Conservation (phyloP, 2,888 invertebrate species). For the Plebejus melissa region DNA sequence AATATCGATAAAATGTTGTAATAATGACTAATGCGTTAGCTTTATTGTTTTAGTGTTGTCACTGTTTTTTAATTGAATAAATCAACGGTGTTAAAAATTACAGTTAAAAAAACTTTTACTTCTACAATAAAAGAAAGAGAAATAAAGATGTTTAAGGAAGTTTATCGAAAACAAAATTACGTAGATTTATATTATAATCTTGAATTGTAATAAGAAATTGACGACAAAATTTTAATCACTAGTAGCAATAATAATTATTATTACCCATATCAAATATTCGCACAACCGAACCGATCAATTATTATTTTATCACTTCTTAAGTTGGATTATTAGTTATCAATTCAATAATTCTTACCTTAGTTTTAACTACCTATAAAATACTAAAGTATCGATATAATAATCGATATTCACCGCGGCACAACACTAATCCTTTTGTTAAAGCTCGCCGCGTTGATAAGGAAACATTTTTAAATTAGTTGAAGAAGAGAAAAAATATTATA, state of each 20-base stretch:
- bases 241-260: not conserved
- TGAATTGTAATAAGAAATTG: not conserved
- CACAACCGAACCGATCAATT: not conserved
- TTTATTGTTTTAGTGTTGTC: too few species aligned
- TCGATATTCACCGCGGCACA: conserved; percentile 38
- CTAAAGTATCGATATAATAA: conserved; percentile 28
- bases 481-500: conserved; percentile 71
- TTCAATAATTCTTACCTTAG: not conserved
- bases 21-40: not conserved
- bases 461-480: conserved; percentile 78
- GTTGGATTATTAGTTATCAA: too few species aligned
- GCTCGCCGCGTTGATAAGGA: conserved; percentile 76
- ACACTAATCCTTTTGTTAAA: conserved; percentile 66
- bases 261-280: not conserved
- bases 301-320: too few species aligned
- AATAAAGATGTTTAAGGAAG: too few species aligned
- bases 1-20: not conserved
- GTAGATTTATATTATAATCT: too few species aligned
- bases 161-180: too few species aligned
- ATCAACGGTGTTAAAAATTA: too few species aligned
- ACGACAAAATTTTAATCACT: not conserved
- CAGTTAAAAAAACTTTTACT: too few species aligned
- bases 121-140: too few species aligned
- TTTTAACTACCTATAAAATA: not conserved
- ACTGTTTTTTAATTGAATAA: too few species aligned